Evolutionary conservation across 1,140 invertebrate species (phyloP), one percentile per base, ranked within the genome.

Genomic region (Ladona fulva): DNA sequence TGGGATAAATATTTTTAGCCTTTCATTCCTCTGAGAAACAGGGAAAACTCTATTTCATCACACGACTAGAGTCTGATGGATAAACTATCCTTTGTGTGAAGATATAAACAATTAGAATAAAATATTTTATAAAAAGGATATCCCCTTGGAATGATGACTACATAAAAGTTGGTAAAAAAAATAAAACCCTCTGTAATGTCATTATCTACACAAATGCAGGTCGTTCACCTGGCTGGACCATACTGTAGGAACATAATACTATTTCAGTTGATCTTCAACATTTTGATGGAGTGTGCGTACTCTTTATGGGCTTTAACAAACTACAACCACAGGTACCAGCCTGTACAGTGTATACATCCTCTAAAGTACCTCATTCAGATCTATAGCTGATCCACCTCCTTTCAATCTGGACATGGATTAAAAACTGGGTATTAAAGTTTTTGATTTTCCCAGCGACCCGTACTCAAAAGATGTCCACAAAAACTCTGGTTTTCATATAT

Each of bases 61-160:
- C 52, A 66, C 52, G 52, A 66, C 52, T 66, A 66, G 52, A 19
- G 52, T 66, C 52, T 66, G 52, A 19, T 66, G 52, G 52, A 66
- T 66, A 19, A 66, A 66, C 52, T 66, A 66, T 66, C 52, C 52
- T 19, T 66, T 66, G 52, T 66, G 52, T 66, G 52, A 66, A 66
- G 52, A 66, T 66, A 66, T 66, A 66, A 66, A 66, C 52, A 66
- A 66, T 66, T 66, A 66, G 52, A 66, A 66, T 66, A 66, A 66
- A 66, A 66, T 66, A 66, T 66, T 66, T 66, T 66, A 66, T 66
- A 66, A 66, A 66, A 66, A 66, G 52, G 52, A 66, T 66, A 66
- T 66, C 52, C 52, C 52, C 52, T 66, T 66, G 52, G 52, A 66
- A 66, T 66, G 52, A 66, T 66, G 52, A 66, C 52, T 66, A 66